Base-by-base conservation (phyloP, 2,888 invertebrate species). In the Volucella bombylans region DNA sequence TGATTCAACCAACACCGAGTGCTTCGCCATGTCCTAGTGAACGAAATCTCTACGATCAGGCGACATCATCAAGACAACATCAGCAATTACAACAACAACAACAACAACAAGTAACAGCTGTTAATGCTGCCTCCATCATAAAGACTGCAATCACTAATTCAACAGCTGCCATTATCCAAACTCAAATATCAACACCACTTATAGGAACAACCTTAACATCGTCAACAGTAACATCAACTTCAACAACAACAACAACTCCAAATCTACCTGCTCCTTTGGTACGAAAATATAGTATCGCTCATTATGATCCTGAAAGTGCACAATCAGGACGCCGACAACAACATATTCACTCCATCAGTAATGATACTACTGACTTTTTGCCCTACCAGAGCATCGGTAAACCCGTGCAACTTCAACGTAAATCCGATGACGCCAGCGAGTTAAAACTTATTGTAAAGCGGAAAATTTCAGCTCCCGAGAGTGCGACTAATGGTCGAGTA, bases 1-100 rank as follows among this genome's bases (percentile, higher is more conserved):
- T 96, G 86, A 96, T 95, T 87, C 95, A 95, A 89, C 95, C 96
- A 59, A 96, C 96, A 23, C 96, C 97, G n/a, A 96, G 96, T 72
- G 93, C 96, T 67, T 97, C 97, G 49, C 97, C 97, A 9, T 94
- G 95, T 90, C 94, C 94, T 45, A 96, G 96, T 90, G 94, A 95
- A 88, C 89, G 89, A 78, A 90, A 89, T 85, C 87, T 89, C 23
- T 90, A 89, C 79, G 90, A 90, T 38, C 80, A 86, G 65, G 76
- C 82, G 61, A 71, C 82, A 74, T 71, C 87, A 18, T 68, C 83
- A 31, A 81, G 50, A 4, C 31, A 31, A 31, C 31, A 31, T 31
- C 31, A 31, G 31, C 31, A 31, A 6, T 31, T 31, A 31, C 31
- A 31, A 31, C 31, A 31, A 31, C 31, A 31, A 31, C 31, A 18